Conservation (phyloP, 2,797 vertebrate species). For the Macrochelys suwanniensis region DNA sequence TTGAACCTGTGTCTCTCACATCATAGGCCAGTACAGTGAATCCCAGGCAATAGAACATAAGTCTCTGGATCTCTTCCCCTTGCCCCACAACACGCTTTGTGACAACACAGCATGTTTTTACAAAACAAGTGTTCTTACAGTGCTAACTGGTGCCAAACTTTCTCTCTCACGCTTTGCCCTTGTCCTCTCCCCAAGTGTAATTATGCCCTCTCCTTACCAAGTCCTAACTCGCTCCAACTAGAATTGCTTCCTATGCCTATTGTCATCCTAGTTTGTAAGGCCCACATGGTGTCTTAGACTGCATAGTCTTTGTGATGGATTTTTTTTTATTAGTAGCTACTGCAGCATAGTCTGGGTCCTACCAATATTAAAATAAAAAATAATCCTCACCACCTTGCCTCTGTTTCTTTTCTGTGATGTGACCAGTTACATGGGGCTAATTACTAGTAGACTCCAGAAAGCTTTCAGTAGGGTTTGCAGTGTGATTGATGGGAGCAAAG, state of each 20-base stretch:
- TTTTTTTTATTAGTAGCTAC: neutral
- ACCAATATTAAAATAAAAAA: neutral
- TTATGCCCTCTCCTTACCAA: neutral
- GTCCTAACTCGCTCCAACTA: neutral
- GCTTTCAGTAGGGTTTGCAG: neutral
- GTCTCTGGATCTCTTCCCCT: neutral
- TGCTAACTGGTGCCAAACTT: neutral
- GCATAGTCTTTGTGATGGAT: neutral
- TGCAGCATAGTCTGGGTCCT: neutral
- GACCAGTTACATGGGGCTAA: neutral
- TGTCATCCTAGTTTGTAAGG: neutral
- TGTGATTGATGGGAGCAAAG: neutral
- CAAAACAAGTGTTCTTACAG: neutral
- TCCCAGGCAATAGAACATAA: neutral
- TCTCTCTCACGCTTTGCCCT: neutral
- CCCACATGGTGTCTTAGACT: neutral
- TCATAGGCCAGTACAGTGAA: neutral
- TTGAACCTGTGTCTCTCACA: neutral
- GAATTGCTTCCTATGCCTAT: neutral
- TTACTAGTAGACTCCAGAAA: neutral
- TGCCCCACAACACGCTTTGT: neutral
- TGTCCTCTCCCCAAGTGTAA: neutral
- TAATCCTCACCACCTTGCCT: neutral
- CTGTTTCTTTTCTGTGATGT: neutral
- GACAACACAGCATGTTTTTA: neutral